Evolutionary conservation across 2,113 vertebrate species (phyloP), one percentile per base, ranked within the genome.

Genomic region (Tragulus kanchil): DNA sequence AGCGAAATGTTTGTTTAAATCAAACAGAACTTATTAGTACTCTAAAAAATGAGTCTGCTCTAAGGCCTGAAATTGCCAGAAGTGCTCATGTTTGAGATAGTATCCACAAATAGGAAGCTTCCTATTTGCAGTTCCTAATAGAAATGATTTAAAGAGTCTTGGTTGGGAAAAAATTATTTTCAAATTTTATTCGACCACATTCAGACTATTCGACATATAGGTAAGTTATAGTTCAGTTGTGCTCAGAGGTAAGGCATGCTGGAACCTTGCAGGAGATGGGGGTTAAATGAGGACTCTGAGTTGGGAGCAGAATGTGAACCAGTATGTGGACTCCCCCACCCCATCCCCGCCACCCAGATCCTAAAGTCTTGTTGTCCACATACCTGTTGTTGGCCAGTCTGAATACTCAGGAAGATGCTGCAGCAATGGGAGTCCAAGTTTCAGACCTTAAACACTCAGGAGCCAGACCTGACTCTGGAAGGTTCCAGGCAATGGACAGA

Each of bases 1-100:
- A 90, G 16, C 14, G n/a, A 77, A 58, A 83, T 64, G 62, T 77
- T 91, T 73, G 82, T 64, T 82, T 85, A 96, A 95, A 85, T 89
- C 87, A 78, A 91, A 83, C 58, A 50, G 14, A 91, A 77, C n/a
- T 71, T 85, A 75, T 83, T 67, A 77, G 64, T 73, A 73, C 26
- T 88, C 78, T 12, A 69, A 78, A 75, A 95, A 73, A 73, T 73
- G n/a, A 91, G 54, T 78, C 59, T 85, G 23, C 90, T 96, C 61
- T 25, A 9, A 83, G 78, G 58, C 7, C 10, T 65, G 31, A 77
- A 73, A 94, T 85, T 75, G 48, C 62, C 65, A 89, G 75, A 48
- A 91, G 92, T 45, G 67, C 48, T 25, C 87, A 65, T 50, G 8
- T 45, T 45, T 69, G 89, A 89, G 13, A 36, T 91, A 61, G 65